Evolutionary conservation across 2,113 vertebrate genomes (phyloP).

Genomic region (Chaetura pelagica): DNA sequence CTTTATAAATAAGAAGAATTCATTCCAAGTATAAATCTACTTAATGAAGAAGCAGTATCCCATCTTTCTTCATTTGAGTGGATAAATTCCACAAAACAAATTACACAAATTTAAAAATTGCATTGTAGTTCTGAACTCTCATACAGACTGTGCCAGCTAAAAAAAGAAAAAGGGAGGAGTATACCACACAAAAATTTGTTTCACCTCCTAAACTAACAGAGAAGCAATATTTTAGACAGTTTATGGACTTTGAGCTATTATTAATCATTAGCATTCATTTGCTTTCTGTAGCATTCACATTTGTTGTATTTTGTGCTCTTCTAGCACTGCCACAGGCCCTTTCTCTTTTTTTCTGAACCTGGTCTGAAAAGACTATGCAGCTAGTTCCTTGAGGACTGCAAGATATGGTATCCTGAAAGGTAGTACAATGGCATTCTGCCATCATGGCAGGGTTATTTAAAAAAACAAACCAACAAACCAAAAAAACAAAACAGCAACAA

Average conservation of each 20-base stretch:
- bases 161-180: neutral
- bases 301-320: neutral
- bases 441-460: neutral
- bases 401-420: accelerated
- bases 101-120: neutral
- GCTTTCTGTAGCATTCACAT: neutral
- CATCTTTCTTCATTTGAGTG: neutral
- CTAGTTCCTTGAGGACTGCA: neutral
- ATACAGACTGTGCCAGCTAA: neutral
- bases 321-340: neutral
- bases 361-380: neutral
- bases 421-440: neutral
- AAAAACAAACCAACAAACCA: neutral
- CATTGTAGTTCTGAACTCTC: neutral
- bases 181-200: neutral
- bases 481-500: neutral
- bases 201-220: neutral
- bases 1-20: slow-evolving; percentile 24
- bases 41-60: slow-evolving; percentile 23
- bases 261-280: neutral
- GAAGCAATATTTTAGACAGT: neutral
- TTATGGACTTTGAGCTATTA: neutral
- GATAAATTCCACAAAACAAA: slow-evolving; percentile 18
- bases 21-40: slow-evolving; percentile 37
- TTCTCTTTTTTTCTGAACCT: neutral